Base-by-base conservation (phyloP, 2,888 invertebrate genomes). In the Apodemia hepburni region DNA sequence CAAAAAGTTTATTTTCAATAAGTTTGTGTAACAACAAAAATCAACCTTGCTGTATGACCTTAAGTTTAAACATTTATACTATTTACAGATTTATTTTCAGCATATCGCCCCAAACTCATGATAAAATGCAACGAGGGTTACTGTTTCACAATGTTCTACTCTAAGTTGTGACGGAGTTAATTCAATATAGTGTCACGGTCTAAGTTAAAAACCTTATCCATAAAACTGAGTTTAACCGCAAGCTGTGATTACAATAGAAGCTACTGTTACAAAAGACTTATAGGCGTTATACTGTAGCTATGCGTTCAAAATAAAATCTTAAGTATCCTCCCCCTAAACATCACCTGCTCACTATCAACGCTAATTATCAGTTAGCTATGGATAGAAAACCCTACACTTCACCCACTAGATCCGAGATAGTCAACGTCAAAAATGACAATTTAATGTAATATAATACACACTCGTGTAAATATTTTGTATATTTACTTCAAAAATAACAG, bases 401-500 rank as follows among this genome's bases (percentile, higher is more conserved):
- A 54, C 54, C 54, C 54, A 54, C 54, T 27, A 74, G 75, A 71
- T 73, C 68, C 64, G 66, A 72, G 73, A 78, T 74, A 72, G 73
- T 71, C 73, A 75, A 75, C 71, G 70, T 72, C 74, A 71, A 72
- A 77, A 79, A 75, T 70, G 72, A 79, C 80, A 79, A 76, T 77
- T 75, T 73, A 77, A 81, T 83, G 79, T 80, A 88, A 87, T 87
- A 87, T 86, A 89, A 91, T 89, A 92, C 89, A 88, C 91, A 82
- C 82, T 79, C 62, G 77, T 91, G 91, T 91, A 91, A 91, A 92
- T 91, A 92, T 90, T 87, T 87, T 88, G 90, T 90, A 91, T 90
- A 92, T 92, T 92, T 92, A 91, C 91, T 92, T 92, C 90, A 90
- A 92, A 91, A 92, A 89, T 89, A 92, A 91, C 85, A 81, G 87